Evolutionary conservation across 2,113 vertebrate genomes (phyloP).

Genomic region (Xerus inauris): DNA sequence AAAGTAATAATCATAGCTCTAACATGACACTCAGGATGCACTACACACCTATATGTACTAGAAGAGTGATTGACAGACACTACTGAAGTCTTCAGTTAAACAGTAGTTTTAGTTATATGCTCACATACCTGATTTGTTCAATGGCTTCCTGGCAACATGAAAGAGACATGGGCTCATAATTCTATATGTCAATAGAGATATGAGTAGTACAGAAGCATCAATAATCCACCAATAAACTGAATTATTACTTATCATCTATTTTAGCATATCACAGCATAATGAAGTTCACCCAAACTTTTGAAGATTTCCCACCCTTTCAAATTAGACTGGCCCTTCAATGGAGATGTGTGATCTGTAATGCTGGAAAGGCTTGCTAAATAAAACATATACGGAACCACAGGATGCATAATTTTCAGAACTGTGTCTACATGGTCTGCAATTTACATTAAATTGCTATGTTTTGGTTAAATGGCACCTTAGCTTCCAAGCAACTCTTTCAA

Average conservation of each 20-base stretch:
- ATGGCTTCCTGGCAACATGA: background rate
- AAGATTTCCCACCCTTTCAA: slow-evolving; percentile 69
- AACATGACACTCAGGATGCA: background rate
- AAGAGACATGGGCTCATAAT: background rate
- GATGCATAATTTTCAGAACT: slow-evolving; percentile 89
- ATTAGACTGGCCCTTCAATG: slow-evolving; percentile 61
- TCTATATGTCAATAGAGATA: background rate
- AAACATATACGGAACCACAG: slow-evolving; percentile 87
- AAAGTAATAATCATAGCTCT: background rate
- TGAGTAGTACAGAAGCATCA: background rate
- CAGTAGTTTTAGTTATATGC: background rate
- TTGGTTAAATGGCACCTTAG: slow-evolving; percentile 92
- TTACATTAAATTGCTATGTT: slow-evolving; percentile 93
- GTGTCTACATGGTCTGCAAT: slow-evolving; percentile 88
- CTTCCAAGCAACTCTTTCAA: slow-evolving; percentile 91
- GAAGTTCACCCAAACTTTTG: slow-evolving; percentile 73
- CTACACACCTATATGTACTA: fast-evolving
- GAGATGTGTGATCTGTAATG: slow-evolving; percentile 68
- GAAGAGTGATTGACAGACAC: background rate
- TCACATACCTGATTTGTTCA: background rate
- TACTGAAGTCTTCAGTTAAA: background rate
- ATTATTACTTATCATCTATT: slow-evolving; percentile 62
- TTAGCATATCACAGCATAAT: slow-evolving; percentile 56
- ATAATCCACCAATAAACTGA: slow-evolving; percentile 38
- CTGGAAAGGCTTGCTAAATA: slow-evolving; percentile 83